Evolutionary conservation across 2,888 invertebrate species (phyloP), one percentile per base, ranked within the genome.

Genomic region (Augochlorella aurata): DNA sequence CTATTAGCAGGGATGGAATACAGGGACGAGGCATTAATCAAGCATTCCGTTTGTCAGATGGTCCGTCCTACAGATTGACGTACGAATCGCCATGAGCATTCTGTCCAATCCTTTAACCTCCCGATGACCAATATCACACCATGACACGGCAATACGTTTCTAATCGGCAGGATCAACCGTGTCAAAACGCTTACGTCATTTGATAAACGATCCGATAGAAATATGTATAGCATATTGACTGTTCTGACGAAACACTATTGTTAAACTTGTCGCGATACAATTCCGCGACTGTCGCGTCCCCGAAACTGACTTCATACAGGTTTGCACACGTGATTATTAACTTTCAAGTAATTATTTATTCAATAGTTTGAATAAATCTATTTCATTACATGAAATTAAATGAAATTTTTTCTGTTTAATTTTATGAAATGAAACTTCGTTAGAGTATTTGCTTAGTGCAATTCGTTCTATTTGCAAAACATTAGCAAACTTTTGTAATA

Each of bases 31-130:
- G 45, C 75, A 82, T 82, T 82, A 82, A 82, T 82, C 82, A 80
- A 66, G 73, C 54, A 76, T 80, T 80, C 82, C 80, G 80, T 80
- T 80, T 82, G 82, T 80, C 82, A 80, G 80, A 80, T 70, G 76
- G 49, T 14, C 50, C 45, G 82, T 58, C 69, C 74, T 44, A 21
- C 65, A 76, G 80, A 82, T 82, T 80, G 82, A 82, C 82, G 45
- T 82, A 76, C 80, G 72, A 80, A 82, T 76, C 45, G 72, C 80
- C 72, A 80, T 21, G 68, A 82, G 80, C 82, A 65, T 82, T 70
- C 80, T 70, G 73, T 73, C 80, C 75, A 69, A 82, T 82, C 82
- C 82, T 82, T 80, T 76, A 80, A 76, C 73, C 65, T 63, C 69
- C 71, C 69, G n/a, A 65, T 72, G 75, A 18, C 75, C 80, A 76